Base-by-base conservation (phyloP, 2,113 vertebrate species). In the Origma solitaria region DNA sequence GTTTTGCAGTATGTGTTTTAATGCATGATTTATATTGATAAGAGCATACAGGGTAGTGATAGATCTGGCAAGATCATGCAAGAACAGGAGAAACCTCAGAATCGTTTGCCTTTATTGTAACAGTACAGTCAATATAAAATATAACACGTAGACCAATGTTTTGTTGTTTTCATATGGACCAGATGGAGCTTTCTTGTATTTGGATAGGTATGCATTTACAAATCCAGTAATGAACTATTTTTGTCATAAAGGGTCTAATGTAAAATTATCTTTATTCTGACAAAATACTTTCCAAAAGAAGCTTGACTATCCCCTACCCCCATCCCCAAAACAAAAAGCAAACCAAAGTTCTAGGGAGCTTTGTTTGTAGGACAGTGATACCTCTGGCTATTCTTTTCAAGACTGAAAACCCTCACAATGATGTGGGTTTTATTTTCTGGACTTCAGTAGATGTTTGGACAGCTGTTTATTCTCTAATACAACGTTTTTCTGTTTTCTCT, bases 301-400 rank as follows among this genome's bases (percentile, higher is more conserved):
- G 6, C 7, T 42, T 72, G n/a, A 33, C 38, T 44, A 8, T 13
- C 8, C 2, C 4, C 11, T 69, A 24, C 1, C 8, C 3, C 7
- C 9, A 68, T 25, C 23, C 4, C 11, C 20, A 15, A 62, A 75
- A 20, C 19, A 40, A 60, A 72, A 80, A 70, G 8, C 37, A 82
- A 61, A 40, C 11, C 6, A 4, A 8, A 40, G 1, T 70, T 30
- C 22, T 24, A 23, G 7, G 5, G 20, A 47, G 16, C 82, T 82
- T 49, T 78, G 16, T 28, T 82, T 37, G 10, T 54, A 23, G 40
- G 38, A 44, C 9, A 47, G 8, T 45, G 65, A 53, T 13, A 13
- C 25, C 9, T 54, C 65, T 90, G 56, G 14, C 27, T 57, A 31
- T 62, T 77, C n/a, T 65, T 72, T 68, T 82, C 27, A 45, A 78